Base-by-base conservation (phyloP, 2,797 vertebrate genomes). In the Chloroceryle inda region DNA sequence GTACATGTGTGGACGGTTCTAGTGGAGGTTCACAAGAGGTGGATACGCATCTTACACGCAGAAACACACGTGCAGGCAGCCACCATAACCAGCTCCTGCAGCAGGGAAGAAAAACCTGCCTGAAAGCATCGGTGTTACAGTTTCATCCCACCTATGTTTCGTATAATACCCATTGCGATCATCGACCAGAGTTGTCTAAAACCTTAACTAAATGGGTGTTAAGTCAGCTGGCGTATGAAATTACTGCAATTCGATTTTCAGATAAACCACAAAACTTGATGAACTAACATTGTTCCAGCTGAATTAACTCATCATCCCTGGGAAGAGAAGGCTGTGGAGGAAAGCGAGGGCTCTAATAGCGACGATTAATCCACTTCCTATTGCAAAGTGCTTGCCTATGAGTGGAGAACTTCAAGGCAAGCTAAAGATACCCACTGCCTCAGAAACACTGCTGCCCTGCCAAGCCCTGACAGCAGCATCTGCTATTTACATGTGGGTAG, bases 191-290 rank as follows among this genome's bases (percentile, higher is more conserved):
- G 68, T 90, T 95, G 81, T 94, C 86, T 95, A 95, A 97, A 96
- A 93, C 13, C 64, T 96, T 92, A 96, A 91, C 90, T 97, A 96
- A 97, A 94, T 29, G 29, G 94, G 93, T 94, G 81, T 93, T 96
- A 95, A 96, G 91, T 96, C 95, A 76, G 95, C 96, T 80, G 96
- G 96, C 91, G 49, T 89, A 78, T 82, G 92, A 96, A 97, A 97
- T 97, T 96, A 96, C 85, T 95, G 94, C 93, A 58, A 92, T 97
- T 97, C 88, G 89, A 97, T 98, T 97, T 96, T 97, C 86, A 96
- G 97, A 96, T 98, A 97, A 98, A 97, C 95, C 96, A 88, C 95
- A 97, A 90, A 96, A 96, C 92, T 93, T 94, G 93, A 96, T 97
- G 97, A 98, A 97, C 97, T 96, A 97, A 89, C 53, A 29, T 95